Evolutionary conservation across 2,888 invertebrate genomes (phyloP).

Genomic region (Xestia xanthographa): DNA sequence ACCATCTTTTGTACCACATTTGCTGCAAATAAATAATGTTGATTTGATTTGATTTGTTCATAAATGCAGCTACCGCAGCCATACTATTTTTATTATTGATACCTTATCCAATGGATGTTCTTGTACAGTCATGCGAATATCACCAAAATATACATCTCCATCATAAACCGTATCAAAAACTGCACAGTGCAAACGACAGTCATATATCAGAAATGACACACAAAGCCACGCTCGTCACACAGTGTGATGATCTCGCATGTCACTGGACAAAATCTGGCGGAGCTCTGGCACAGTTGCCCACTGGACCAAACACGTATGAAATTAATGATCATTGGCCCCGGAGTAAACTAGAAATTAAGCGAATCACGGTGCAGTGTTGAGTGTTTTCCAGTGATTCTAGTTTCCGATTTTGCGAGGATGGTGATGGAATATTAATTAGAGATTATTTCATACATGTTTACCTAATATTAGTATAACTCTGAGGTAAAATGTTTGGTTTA

Average conservation of each 20-base stretch:
- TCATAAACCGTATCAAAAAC: conserved; percentile 28
- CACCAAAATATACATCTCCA: not conserved
- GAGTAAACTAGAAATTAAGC: conserved; percentile 47
- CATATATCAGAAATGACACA: conserved; percentile 45
- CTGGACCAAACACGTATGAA: conserved; percentile 61
- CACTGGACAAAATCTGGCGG: conserved; percentile 57
- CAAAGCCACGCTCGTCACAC: conserved; percentile 46
- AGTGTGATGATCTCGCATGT: conserved; percentile 52
- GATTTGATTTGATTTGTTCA: too few relatives aligned
- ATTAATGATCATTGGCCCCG: conserved; percentile 64
- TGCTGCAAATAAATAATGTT: too few relatives aligned
- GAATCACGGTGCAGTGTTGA: conserved; percentile 12
- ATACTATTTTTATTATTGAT: too few relatives aligned
- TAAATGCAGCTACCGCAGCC: too few relatives aligned
- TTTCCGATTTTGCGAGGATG: not conserved
- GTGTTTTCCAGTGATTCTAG: conserved; percentile 4
- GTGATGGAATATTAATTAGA: conserved; percentile 1
- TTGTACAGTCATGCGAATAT: not conserved
- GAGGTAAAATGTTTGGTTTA: not conserved
- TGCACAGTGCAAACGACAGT: conserved; percentile 16
- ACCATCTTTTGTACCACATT: too few relatives aligned
- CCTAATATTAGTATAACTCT: not conserved
- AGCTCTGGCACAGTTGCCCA: conserved; percentile 63
- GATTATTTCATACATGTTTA: not conserved
- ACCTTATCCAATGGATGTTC: too few relatives aligned